These are phyloP conservation scores for Cetoscarus ocellatus DNA, from an alignment of 2,797 vertebrate species.

Conservation along the genomic window DNA sequence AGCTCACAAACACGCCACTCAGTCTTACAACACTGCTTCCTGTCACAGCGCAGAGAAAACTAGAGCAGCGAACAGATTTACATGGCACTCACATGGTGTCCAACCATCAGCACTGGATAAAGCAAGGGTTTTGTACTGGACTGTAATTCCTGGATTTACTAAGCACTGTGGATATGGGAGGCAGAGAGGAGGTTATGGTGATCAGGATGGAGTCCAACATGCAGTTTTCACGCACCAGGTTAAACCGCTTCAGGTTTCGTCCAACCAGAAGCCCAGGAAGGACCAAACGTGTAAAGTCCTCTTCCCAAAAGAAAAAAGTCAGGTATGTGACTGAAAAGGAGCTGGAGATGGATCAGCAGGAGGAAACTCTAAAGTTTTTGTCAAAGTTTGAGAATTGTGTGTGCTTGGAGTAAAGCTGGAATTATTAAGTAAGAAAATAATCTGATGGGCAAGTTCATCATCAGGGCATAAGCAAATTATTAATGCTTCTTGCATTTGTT, in stretches of 20 bases:
- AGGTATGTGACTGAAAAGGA: slow-evolving; percentile 68
- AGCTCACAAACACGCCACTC: slow-evolving; percentile 35
- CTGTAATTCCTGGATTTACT: slow-evolving; percentile 53
- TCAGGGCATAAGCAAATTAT: not conserved
- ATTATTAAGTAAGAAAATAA: accelerated
- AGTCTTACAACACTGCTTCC: slow-evolving; percentile 23
- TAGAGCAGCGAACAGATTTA: slow-evolving; percentile 42
- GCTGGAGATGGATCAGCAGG: not conserved
- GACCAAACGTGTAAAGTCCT: slow-evolving; percentile 23
- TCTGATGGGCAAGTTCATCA: not conserved
- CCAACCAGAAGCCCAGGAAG: not conserved
- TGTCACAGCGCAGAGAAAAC: slow-evolving; percentile 13
- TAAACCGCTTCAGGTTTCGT: slow-evolving; percentile 57
- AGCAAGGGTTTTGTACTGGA: slow-evolving; percentile 44
- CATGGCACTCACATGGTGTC: slow-evolving; percentile 29
- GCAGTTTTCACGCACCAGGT: slow-evolving; percentile 44
- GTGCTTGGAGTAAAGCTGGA: not conserved
- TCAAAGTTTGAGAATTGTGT: not conserved
- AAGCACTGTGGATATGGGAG: slow-evolving; percentile 67
- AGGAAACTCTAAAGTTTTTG: not conserved
- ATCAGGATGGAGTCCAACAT: slow-evolving; percentile 51
- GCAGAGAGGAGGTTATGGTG: slow-evolving; percentile 68
- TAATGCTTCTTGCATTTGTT: not conserved
- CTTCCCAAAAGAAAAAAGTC: slow-evolving; percentile 36
- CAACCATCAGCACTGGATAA: slow-evolving; percentile 32